phyloP scores from a whole-genome alignment of 2,113 vertebrate genomes.

The Neotragus moschatus region DNA sequence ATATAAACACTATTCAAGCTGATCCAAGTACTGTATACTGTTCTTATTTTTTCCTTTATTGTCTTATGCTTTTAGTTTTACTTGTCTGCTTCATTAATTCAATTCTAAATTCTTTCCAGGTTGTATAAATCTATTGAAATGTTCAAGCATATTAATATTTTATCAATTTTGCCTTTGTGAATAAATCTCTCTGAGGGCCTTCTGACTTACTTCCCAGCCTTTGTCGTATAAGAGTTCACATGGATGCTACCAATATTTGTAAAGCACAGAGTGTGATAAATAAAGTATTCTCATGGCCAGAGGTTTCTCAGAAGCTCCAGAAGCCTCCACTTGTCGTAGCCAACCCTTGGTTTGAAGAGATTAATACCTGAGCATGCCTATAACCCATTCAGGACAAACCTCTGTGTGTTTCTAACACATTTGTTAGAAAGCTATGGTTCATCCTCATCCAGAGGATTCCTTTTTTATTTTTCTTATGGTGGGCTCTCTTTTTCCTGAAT shows the following conservation, averaged over 20 bases:
- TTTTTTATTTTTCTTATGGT: not conserved
- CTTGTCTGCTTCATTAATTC: not conserved
- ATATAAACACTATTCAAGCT: not conserved
- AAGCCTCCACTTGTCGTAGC: not conserved
- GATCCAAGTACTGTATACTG: not conserved
- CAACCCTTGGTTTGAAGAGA: not conserved
- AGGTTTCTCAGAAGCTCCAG: not conserved
- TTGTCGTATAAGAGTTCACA: not conserved
- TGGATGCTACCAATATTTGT: not conserved
- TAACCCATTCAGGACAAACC: not conserved
- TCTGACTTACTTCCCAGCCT: not conserved
- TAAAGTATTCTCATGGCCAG: not conserved
- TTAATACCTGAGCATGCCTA: not conserved
- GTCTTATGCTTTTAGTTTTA: not conserved
- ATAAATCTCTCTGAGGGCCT: not conserved
- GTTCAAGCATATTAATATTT: not conserved
- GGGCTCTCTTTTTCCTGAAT: not conserved
- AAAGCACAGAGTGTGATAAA: not conserved
- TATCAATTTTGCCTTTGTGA: not conserved
- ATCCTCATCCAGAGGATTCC: not conserved
- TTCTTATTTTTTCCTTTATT: not conserved
- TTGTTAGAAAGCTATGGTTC: not conserved
- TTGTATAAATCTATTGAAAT: not conserved
- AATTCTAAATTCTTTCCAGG: not conserved
- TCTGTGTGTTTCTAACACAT: not conserved